phyloP scores from a whole-genome alignment of 1,140 invertebrate species.

The Triops cancriformis region DNA sequence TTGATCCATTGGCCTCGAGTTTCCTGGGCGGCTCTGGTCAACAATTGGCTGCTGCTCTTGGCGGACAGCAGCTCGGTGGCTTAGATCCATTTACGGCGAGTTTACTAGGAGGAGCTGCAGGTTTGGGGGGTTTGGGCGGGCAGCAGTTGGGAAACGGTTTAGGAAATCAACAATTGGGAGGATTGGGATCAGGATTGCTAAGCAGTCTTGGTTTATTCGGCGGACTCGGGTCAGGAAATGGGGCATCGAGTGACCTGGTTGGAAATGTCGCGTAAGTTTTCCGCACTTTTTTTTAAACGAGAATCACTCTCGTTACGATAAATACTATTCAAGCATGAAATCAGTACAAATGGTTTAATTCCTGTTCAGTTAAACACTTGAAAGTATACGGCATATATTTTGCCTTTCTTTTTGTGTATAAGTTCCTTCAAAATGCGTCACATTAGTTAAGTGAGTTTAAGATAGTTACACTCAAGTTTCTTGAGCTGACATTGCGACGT shows the following conservation, averaged over 20 bases:
- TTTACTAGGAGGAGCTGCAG: not conserved
- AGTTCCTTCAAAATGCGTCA: too few relatives aligned
- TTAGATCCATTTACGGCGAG: not conserved
- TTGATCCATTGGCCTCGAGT: too few relatives aligned
- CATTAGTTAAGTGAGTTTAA: too few relatives aligned
- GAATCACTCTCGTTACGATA: too few relatives aligned
- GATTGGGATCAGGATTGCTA: not conserved
- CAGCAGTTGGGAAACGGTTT: not conserved
- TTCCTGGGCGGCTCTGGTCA: not conserved
- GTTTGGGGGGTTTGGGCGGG: not conserved
- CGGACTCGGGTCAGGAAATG: not conserved
- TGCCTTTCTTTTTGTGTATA: too few relatives aligned
- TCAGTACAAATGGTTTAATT: too few relatives aligned
- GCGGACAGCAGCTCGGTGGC: not conserved
- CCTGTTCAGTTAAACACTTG: too few relatives aligned
- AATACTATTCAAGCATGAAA: too few relatives aligned
- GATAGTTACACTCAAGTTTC: too few relatives aligned
- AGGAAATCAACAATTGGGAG: not conserved
- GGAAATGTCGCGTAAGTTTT: not conserved
- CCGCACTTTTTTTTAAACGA: too few relatives aligned
- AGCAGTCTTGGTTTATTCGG: not conserved
- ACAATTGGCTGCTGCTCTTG: not conserved
- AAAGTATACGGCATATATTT: too few relatives aligned
- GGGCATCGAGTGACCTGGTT: not conserved
- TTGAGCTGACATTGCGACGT: too few relatives aligned